A percentile compares a stretch with the other conserved stretches of the same genome.
phyloP scores from a whole-genome alignment of 2,888 invertebrate species.

The Spodoptera exigua region DNA sequence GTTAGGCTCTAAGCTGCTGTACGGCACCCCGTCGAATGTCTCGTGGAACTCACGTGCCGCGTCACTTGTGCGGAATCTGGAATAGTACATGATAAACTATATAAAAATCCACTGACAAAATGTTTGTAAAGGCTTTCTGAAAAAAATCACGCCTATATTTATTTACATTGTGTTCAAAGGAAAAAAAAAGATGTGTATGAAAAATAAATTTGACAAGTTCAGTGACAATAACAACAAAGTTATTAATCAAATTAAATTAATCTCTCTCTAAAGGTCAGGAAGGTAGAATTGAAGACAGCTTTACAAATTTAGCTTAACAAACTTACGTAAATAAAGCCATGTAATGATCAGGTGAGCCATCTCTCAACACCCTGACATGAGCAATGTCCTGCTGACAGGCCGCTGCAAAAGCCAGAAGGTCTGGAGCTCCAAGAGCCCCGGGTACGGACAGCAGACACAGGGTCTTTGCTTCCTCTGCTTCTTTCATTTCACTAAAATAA shows the following conservation, averaged over 20 bases:
- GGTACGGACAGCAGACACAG: conserved; percentile 97
- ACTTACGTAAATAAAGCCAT: conserved; percentile 97
- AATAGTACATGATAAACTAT: neutral
- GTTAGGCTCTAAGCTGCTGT: conserved; percentile 97
- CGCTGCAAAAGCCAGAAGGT: conserved; percentile 97
- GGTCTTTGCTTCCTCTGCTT: conserved; percentile 93
- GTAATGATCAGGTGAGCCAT: conserved; percentile 98
- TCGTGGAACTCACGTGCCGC: conserved; percentile 97
- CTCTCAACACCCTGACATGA: conserved; percentile 96
- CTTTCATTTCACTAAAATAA: conserved; percentile 91
- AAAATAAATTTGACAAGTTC: too few species aligned
- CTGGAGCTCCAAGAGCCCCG: conserved; percentile 96
- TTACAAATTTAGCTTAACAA: neutral
- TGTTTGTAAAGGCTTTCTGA: too few species aligned
- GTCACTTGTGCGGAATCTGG: conserved; percentile 91
- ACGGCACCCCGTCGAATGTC: conserved; percentile 97
- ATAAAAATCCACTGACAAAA: too few species aligned
- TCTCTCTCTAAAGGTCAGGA: too few species aligned
- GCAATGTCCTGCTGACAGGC: conserved; percentile 97
- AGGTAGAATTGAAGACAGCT: too few species aligned
- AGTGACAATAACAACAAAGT: too few species aligned
- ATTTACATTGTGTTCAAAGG: too few species aligned
- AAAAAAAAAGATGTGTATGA: too few species aligned
- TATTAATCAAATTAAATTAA: too few species aligned
- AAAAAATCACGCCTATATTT: too few species aligned